Percentiles rank a stretch among this genome's conserved stretches.
Evolutionary conservation across 2,113 vertebrate species (phyloP).

Genomic region (Lampris megalopsis): DNA sequence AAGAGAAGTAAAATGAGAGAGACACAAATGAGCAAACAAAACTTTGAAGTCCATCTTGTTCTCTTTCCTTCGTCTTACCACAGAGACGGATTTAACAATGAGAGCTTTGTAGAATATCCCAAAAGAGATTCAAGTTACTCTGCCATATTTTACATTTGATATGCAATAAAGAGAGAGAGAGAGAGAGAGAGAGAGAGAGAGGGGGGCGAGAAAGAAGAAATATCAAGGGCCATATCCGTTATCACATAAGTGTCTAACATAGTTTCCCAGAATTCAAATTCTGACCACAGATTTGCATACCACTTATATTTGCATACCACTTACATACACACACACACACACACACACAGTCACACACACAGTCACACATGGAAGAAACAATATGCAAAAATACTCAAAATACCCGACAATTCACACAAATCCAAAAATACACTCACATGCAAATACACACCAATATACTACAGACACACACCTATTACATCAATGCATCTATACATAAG

Average conservation of each 20-base stretch:
- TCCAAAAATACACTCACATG: too few relatives aligned
- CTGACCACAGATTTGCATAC: too few relatives aligned
- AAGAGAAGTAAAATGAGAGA: slow-evolving; percentile 2
- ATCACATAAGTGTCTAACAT: too few relatives aligned
- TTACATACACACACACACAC: background rate
- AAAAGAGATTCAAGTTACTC: slow-evolving; percentile 44
- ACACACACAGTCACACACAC: background rate
- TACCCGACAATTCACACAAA: too few relatives aligned
- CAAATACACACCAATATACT: too few relatives aligned
- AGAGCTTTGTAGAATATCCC: slow-evolving; percentile 28
- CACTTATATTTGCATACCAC: too few relatives aligned
- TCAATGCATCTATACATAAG: too few relatives aligned
- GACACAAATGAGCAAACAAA: too few relatives aligned
- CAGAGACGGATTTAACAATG: slow-evolving; percentile 40
- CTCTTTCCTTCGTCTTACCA: slow-evolving; percentile 26
- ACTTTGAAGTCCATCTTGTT: background rate
- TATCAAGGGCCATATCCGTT: slow-evolving; percentile 21
- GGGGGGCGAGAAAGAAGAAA: slow-evolving; percentile 2
- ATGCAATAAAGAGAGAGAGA: slow-evolving; percentile 21
- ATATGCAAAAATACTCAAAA: too few relatives aligned
- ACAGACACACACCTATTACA: too few relatives aligned
- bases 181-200: background rate
- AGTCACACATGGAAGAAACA: too few relatives aligned
- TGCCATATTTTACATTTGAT: slow-evolving; percentile 44
- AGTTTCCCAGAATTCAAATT: too few relatives aligned